These are phyloP conservation scores for Willowsia nigromaculata DNA, from an alignment of 2,888 invertebrate genomes.

Conservation along the genomic window DNA sequence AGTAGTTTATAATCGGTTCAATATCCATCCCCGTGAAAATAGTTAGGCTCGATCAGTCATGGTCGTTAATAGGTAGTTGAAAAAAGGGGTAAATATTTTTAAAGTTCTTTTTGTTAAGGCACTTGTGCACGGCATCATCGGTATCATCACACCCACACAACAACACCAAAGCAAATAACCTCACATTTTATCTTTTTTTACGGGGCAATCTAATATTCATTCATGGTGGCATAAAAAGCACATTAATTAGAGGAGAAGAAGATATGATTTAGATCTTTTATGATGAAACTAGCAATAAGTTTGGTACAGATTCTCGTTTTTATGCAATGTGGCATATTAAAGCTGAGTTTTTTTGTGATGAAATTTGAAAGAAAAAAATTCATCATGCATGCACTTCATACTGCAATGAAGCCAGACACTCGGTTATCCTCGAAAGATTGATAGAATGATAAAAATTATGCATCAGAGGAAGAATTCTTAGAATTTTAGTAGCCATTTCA, in stretches of 20 bases:
- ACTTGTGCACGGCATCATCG: background rate
- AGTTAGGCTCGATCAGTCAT: background rate
- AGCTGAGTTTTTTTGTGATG: too few relatives aligned
- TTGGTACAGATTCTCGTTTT: too few relatives aligned
- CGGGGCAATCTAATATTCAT: background rate
- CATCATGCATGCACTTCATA: background rate
- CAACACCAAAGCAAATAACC: background rate
- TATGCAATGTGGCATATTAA: too few relatives aligned
- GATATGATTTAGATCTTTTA: background rate
- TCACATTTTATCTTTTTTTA: background rate
- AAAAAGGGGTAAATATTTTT: too few relatives aligned
- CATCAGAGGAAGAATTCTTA: background rate
- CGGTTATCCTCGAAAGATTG: background rate
- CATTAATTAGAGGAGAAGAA: conserved; percentile 27
- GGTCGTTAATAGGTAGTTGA: too few relatives aligned
- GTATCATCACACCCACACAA: background rate
- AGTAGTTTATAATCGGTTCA: background rate
- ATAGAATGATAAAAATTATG: background rate
- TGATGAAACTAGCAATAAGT: background rate
- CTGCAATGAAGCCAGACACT: background rate
- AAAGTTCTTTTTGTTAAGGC: background rate
- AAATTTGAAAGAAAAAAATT: background rate
- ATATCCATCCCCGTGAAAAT: background rate
- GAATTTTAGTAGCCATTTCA: too few relatives aligned
- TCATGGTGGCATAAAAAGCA: conserved; percentile 31